Base-by-base conservation (phyloP, 2,888 invertebrate species). In the Cristatella mucedo region DNA sequence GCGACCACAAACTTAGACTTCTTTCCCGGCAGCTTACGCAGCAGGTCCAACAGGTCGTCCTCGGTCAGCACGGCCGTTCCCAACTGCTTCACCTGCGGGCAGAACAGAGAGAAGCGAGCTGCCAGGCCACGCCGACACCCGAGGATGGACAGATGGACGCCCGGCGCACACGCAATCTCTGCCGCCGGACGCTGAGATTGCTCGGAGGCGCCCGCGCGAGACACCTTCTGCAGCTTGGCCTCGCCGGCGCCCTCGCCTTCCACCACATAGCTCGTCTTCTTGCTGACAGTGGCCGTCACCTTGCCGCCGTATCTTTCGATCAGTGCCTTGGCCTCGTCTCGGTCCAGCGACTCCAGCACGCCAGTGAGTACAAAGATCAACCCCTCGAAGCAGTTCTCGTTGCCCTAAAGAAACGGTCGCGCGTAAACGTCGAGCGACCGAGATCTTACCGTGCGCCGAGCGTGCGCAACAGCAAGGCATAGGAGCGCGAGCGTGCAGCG, bases 161-260 rank as follows among this genome's bases (percentile, higher is more conserved):
- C n/a, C n/a, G n/a, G n/a, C n/a, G n/a, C n/a, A n/a, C n/a, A n/a
- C n/a, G n/a, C n/a, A n/a, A n/a, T n/a, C n/a, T n/a, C n/a, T n/a
- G n/a, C n/a, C n/a, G n/a, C n/a, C n/a, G n/a, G n/a, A n/a, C n/a
- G n/a, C n/a, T n/a, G n/a, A n/a, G n/a, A n/a, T n/a, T n/a, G n/a
- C n/a, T n/a, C n/a, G n/a, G n/a, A n/a, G n/a, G n/a, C n/a, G n/a
- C n/a, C n/a, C n/a, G n/a, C n/a, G n/a, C n/a, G n/a, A n/a, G n/a
- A n/a, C n/a, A 69, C 71, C 64, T 84, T 85, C 0, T 74, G 73
- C 31, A 83, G 59, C 71, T 91, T 91, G 3, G 80, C 73, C 5
- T 80, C 81, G 0, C 89, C 91, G 1, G 84, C 73, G 38, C 87
- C 82, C 38, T 83, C 78, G 0, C 91, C 91, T 2, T 78, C 75